Conservation (phyloP, 2,888 invertebrate genomes). For the Gymnosoma rotundatum region DNA sequence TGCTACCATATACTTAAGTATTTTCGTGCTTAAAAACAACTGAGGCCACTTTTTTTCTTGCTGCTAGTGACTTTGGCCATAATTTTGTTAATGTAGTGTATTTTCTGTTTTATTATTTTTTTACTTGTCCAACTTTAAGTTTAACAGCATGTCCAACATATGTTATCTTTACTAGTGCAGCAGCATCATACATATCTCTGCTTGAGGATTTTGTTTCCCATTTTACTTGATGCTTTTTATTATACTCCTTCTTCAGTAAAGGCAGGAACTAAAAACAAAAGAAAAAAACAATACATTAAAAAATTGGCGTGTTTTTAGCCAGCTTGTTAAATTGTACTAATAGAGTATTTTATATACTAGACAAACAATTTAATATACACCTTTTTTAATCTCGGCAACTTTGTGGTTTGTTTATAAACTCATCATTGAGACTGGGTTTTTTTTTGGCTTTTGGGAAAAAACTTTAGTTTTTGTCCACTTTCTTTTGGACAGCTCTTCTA, state of each 20-base stretch:
- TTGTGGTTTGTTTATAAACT: neutral
- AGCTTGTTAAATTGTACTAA: slow-evolving; percentile 52
- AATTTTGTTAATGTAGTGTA: slow-evolving; percentile 4
- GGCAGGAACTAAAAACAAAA: neutral
- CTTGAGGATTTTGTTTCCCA: slow-evolving; percentile 37
- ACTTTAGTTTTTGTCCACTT: neutral
- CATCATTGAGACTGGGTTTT: neutral
- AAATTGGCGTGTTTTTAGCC: slow-evolving; percentile 6
- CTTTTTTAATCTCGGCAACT: slow-evolving; percentile 3
- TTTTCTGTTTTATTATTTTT: slow-evolving; percentile 12
- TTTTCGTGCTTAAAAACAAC: slow-evolving; percentile 31
- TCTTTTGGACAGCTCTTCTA: neutral
- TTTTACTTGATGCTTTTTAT: neutral
- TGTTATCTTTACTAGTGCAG: slow-evolving; percentile 52
- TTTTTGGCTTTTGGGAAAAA: neutral
- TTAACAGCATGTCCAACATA: slow-evolving; percentile 68
- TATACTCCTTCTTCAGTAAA: neutral
- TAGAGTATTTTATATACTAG: slow-evolving; percentile 40
- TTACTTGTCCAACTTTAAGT: slow-evolving; percentile 39
- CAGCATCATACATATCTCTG: slow-evolving; percentile 13
- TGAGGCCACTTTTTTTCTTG: slow-evolving; percentile 3
- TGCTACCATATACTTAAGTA: slow-evolving; percentile 67
- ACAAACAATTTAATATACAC: slow-evolving; percentile 59
- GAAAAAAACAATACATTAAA: neutral
- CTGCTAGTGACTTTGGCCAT: slow-evolving; percentile 26